Percentiles rank a stretch among this genome's conserved stretches.
Conservation (phyloP, 2,888 invertebrate species). For the Drosophila fungiperda region DNA sequence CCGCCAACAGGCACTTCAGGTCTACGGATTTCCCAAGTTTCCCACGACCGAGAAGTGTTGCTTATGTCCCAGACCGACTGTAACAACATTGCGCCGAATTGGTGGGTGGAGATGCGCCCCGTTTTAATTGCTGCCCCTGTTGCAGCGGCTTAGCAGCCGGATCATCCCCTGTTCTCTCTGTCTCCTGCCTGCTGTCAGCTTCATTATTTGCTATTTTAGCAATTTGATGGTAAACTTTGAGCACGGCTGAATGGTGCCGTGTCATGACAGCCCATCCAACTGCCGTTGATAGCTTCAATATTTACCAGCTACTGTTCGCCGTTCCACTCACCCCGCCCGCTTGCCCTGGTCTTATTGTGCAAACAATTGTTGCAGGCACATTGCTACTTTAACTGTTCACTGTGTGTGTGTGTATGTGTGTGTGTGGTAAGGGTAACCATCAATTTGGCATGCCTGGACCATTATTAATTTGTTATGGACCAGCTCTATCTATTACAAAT, state of each 20-base stretch:
- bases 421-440: conserved; percentile 27
- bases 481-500: conserved; percentile 54
- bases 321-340: not conserved
- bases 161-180: conserved; percentile 70
- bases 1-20: conserved; percentile 70
- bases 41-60: conserved; percentile 81
- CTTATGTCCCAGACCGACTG: conserved; percentile 74
- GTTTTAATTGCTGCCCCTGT: conserved; percentile 77
- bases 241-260: conserved; percentile 57
- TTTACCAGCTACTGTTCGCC: conserved; percentile 43
- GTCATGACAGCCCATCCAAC: conserved; percentile 42
- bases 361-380: conserved; percentile 48
- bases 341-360: conserved; percentile 12
- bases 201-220: conserved; percentile 82
- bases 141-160: conserved; percentile 70
- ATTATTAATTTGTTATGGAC: conserved; percentile 73
- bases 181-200: conserved; percentile 61
- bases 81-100: conserved; percentile 55
- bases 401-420: conserved; percentile 17
- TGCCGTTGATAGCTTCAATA: conserved; percentile 58
- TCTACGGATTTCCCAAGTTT: conserved; percentile 49
- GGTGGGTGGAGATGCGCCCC: conserved; percentile 45
- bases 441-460: conserved; percentile 48
- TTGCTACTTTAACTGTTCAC: conserved; percentile 53
- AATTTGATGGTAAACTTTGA: conserved; percentile 78